Conservation (phyloP, 2,797 vertebrate species). For the Furcifer pardalis region DNA sequence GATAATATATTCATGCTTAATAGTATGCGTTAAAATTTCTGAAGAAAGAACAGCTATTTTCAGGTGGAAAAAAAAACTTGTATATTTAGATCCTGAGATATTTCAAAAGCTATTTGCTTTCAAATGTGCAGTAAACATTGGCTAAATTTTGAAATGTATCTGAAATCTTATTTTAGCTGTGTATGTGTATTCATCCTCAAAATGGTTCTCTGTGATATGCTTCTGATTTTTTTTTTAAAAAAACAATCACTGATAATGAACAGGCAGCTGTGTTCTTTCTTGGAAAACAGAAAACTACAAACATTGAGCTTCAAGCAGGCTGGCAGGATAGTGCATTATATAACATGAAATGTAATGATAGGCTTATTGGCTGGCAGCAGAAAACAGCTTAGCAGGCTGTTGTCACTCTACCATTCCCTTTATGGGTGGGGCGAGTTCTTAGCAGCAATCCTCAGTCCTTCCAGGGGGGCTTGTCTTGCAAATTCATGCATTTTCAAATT, state of each 20-base stretch:
- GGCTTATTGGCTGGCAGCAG: background rate
- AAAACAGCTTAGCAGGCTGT: background rate
- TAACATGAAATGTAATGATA: slow-evolving; percentile 12
- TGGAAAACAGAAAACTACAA: background rate
- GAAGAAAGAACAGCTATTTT: background rate
- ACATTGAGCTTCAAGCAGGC: background rate
- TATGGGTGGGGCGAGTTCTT: no score
- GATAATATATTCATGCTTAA: no score
- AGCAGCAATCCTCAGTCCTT: no score
- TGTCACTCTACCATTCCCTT: background rate
- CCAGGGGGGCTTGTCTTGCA: background rate
- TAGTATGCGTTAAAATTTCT: no score
- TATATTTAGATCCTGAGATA: background rate
- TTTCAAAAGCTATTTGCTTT: background rate
- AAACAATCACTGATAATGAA: background rate
- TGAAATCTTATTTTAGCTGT: background rate
- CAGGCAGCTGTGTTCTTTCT: background rate
- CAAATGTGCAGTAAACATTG: background rate
- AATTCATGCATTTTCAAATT: background rate
- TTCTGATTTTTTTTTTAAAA: background rate
- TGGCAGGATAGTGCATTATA: slow-evolving; percentile 7
- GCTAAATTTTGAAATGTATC: background rate
- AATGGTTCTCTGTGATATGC: background rate
- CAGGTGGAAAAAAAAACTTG: background rate
- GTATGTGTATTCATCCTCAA: background rate